Evolutionary conservation across 2,888 invertebrate genomes (phyloP).

Genomic region (Tromatobia lineatoria): DNA sequence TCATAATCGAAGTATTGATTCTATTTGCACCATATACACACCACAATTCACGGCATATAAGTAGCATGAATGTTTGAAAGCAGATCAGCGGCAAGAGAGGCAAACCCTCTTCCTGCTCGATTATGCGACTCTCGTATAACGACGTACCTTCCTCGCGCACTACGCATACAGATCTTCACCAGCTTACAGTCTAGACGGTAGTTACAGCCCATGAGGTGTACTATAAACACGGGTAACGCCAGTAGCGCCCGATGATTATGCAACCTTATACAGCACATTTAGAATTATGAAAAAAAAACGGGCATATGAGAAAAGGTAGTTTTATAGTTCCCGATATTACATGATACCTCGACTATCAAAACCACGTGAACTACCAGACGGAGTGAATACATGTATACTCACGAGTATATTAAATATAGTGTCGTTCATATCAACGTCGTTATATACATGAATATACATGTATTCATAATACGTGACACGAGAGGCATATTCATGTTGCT

Average conservation of each 20-base stretch:
- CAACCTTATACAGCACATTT: neutral
- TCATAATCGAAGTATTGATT: neutral
- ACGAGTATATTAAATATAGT: conserved; percentile 38
- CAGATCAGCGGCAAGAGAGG: conserved; percentile 21
- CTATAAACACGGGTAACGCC: conserved; percentile 43
- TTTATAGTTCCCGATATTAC: conserved; percentile 51
- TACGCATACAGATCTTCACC: conserved; percentile 16
- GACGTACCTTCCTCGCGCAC: conserved; percentile 34
- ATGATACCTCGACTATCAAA: conserved; percentile 46
- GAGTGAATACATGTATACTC: conserved; percentile 5
- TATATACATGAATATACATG: neutral
- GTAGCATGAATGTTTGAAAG: conserved; percentile 46
- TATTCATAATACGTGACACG: conserved; percentile 19
- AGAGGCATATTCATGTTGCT: conserved; percentile 54
- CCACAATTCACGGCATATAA: neutral
- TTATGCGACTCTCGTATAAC: conserved; percentile 43
- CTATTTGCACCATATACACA: neutral
- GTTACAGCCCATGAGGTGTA: conserved; percentile 30
- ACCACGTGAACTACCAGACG: conserved; percentile 13
- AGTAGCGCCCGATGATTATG: conserved; percentile 43
- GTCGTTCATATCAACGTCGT: neutral
- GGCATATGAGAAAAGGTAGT: conserved; percentile 34
- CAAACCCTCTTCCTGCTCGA: conserved; percentile 39
- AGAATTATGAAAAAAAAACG: neutral
- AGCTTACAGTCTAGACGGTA: conserved; percentile 25